Evolutionary conservation across 2,113 vertebrate species (phyloP), one percentile per base, ranked within the genome.

Genomic region (Ctenomys sociabilis): DNA sequence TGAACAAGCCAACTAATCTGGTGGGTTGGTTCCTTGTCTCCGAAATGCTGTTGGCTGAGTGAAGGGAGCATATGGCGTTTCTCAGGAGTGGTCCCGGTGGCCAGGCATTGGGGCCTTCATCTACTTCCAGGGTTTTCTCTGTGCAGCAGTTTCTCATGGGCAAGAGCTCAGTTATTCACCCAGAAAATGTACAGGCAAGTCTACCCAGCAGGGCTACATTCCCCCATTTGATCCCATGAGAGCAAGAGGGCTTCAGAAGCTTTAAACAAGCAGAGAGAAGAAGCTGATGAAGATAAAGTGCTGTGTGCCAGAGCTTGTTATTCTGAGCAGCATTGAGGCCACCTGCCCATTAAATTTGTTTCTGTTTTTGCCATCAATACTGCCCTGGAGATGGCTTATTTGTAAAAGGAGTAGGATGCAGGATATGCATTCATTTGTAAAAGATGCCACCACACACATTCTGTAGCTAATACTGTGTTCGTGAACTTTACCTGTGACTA

Each of bases 401-500:
- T 96, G 93, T 96, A 89, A 95, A 90, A 22, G 87, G 96, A 97
- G 32, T 61, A 43, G 66, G 57, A 94, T 94, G 85, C 70, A 80
- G 0, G 1, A n/a, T 88, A 95, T 66, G 59, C 93, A 97, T 94
- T 97, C 43, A 93, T 95, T 73, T 80, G 92, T 96, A 86, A 90
- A 83, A 97, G 43, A 93, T 70, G 85, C 88, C 94, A 93, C 57
- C 92, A 64, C 93, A 95, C 40, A 94, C 68, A 90, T 75, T 54
- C 95, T 91, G 81, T 64, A 86, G 90, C 96, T 97, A 97, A 96
- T 95, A 40, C 72, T 24, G 3, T 73, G 96, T 93, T 95, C 88
- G 45, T 96, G 93, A 98, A 95, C 84, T 93, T 97, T 96, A 97
- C 94, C 88, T 96, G 70, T 32, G 61, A 92, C 94, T 96, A 96